These are phyloP conservation scores for Julus scanicus DNA, from an alignment of 2,888 invertebrate species.

Conservation along the genomic window DNA sequence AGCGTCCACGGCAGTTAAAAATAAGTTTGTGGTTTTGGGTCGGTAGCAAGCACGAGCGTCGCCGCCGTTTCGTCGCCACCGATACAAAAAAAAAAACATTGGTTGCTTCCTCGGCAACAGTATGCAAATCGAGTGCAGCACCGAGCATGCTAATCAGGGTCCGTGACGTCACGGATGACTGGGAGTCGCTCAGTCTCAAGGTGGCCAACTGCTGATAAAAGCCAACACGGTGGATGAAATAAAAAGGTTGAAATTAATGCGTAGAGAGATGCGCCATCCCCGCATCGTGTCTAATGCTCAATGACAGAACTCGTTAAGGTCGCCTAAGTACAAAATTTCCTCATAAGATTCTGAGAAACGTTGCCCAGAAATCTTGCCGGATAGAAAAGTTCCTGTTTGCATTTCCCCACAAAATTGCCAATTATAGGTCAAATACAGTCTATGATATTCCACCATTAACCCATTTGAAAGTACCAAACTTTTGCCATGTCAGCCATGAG, in stretches of 20 bases:
- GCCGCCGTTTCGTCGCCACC: not conserved
- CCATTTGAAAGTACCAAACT: too few species aligned
- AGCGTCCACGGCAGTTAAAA: not conserved
- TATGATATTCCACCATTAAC: too few species aligned
- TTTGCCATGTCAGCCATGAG: too few species aligned
- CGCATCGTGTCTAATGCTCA: not conserved
- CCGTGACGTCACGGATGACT: not conserved
- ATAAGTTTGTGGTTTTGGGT: not conserved
- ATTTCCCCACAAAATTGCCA: not conserved
- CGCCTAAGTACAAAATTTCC: not conserved
- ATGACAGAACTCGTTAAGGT: not conserved
- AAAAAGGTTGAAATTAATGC: not conserved
- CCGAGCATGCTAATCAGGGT: not conserved
- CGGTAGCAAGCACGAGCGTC: too few species aligned
- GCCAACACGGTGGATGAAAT: not conserved
- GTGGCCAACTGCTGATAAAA: not conserved
- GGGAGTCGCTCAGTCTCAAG: conserved; percentile 1
- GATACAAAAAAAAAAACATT: not conserved
- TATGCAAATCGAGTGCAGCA: too few species aligned
- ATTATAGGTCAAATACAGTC: too few species aligned
- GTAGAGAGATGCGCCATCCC: not conserved
- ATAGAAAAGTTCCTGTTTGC: not conserved
- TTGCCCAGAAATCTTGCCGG: not conserved
- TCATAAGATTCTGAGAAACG: not conserved
- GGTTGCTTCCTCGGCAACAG: not conserved